Evolutionary conservation across 2,797 vertebrate species (phyloP), one percentile per base, ranked within the genome.

Genomic region (Scyliorhinus canicula): DNA sequence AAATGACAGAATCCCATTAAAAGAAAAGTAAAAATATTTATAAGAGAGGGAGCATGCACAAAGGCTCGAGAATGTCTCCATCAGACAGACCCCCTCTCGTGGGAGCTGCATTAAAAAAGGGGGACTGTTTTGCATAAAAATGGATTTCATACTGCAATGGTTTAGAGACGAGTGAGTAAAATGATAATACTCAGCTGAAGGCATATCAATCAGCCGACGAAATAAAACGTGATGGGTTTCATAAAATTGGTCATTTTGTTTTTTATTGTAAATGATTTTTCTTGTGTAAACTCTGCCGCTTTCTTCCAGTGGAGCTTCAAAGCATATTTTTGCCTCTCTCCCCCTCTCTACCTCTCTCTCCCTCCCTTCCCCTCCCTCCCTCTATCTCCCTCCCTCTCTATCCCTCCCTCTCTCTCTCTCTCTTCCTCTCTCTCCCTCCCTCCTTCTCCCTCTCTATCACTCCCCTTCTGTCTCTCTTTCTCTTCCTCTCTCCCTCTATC

Each of bases 41-140:
- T 94, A n/a, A 69, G 77, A 47, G 11, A 91, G 35, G n/a, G n/a
- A 93, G 94, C 95, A 88, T 71, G 95, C 95, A 77, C 93, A 95
- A 93, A 28, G 91, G 47, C 82, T 60, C 35, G 94, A 95, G 74
- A 44, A 88, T 47, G 93, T 93, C 96, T 96, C 93, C 14, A 95
- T 86, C 96, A 96, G 67, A 50, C 95, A 82, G 35, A 26, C 60
- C 26, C 47, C n/a, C n/a, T n/a, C 71, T 96, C 85, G 6, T 95
- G 96, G 95, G 96, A 95, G 94, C 95, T 95, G 95, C 95, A 96
- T 95, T 95, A 95, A 96, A 96, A 82, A 69, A n/a, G n/a, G n/a
- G 82, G 69, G 95, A 95, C 95, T 95, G 95, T 63, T 97, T 96
- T 96, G 79, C 96, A 96, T 96, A 95, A 95, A 96, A 96, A 95